Base-by-base conservation (phyloP, 2,888 invertebrate species). In the Tryphoninae sp. region DNA sequence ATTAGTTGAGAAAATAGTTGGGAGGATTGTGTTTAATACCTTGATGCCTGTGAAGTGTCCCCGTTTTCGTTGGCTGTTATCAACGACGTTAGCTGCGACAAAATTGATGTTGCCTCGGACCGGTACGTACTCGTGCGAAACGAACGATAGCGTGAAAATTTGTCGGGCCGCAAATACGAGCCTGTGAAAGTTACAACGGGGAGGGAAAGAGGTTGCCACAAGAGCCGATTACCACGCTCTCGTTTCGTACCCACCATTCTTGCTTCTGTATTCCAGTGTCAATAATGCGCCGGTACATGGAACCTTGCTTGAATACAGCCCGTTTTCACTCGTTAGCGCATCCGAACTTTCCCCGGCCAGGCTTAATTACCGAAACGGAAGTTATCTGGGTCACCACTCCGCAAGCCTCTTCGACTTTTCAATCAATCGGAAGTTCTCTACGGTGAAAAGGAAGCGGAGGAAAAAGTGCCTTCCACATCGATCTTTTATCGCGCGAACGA, bases 231-330 rank as follows among this genome's bases (percentile, higher is more conserved):
- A 49, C 11, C 49, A 49, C 13, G 26, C 61, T 22, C 45, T 67
- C 67, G 64, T 42, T 40, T 64, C 19, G 64, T 19, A 67, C 23
- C 19, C 26, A 33, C 33, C 33, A 33, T 33, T 33, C 51, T 23
- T 26, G 49, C 23, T 23, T 13, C 45, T n/a, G 11, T 23, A 23
- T 51, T n/a, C 16, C 22, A 51, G 67, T 67, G 67, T 67, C 67
- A 33, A 22, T 67, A 67, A 67, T 67, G 22, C 51, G 22, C 26
- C 22, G 51, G 33, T 33, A 33, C 33, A 33, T n/a, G 45, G 49
- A 67, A 67, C n/a, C 19, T 33, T 45, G 67, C 26, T 49, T 13
- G n/a, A 22, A 45, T 51, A 51, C 49, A 45, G 45, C 45, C 3
- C 3, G 8, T 58, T 58, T 58, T 22, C 19, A 19, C 22, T 58